Evolutionary conservation across 1,140 invertebrate species (phyloP), one percentile per base, ranked within the genome.

Genomic region (Pseudomyrmex flavicornis): DNA sequence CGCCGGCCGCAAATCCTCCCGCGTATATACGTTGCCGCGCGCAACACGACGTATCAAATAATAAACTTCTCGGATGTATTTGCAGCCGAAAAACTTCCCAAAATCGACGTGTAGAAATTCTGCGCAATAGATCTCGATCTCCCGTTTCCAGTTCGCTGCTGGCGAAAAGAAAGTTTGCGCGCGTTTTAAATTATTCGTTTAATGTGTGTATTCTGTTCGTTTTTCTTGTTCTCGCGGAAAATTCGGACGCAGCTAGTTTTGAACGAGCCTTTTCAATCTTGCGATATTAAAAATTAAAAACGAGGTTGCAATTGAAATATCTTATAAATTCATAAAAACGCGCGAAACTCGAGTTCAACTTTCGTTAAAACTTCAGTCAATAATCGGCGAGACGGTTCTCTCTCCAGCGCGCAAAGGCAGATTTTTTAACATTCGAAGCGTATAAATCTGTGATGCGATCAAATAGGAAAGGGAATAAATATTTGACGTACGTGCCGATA

Each of bases 401-500:
- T 15, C 48, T 65, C 12, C 35, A 9, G 12, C 17, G n/a, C 17
- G 3, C 48, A 8, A 20, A 59, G 54, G 10, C 54, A 50, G 15
- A 13, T 72, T 70, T 79, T 80, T 80, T 44, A 48, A 58, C 35
- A 72, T 70, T 80, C 76, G 54, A 44, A 56, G 56, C 76, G 35
- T 35, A 59, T 35, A 80, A 46, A 70, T 70, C 66, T 54, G 35
- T 22, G 44, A 50, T 20, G 48, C 74, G 76, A 59, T 59, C 76
- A 72, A 80, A 80, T 48, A 80, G 66, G 59, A 80, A 72, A 22
- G 54, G 15, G 54, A 72, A 72, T 80, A 80, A 80, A 80, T 80
- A 80, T 80, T 80, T 80, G 76, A 59, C 54, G 66, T 80, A 80
- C 76, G 76, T 80, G 76, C 44, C 44, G 20, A 56, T 61, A 80